Evolutionary conservation across 2,113 vertebrate genomes (phyloP).

Genomic region (Carlito syrichta): DNA sequence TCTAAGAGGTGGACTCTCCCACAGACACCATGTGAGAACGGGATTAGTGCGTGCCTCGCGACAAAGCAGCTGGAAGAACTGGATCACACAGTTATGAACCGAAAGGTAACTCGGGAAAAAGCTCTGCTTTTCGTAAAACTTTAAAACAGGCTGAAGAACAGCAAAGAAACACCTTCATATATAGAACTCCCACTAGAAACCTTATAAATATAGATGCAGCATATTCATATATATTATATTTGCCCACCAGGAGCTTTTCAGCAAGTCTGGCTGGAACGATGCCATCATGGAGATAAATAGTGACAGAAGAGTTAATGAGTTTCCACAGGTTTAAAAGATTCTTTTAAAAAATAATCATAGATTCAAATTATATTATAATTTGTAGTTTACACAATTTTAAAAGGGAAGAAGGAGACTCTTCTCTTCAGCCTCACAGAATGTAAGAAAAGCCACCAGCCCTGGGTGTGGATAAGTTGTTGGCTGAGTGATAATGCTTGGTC

Average conservation of each 20-base stretch:
- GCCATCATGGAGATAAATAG: slow-evolving; percentile 71
- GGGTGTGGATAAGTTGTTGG: slow-evolving; percentile 38
- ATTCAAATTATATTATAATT: slow-evolving; percentile 75
- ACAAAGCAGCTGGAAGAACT: slow-evolving; percentile 68
- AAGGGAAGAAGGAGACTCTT: slow-evolving; percentile 70
- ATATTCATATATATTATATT: slow-evolving; percentile 52
- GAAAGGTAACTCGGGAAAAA: slow-evolving; percentile 62
- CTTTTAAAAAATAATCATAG: slow-evolving; percentile 73
- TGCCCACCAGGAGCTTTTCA: slow-evolving; percentile 71
- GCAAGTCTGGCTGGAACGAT: slow-evolving; percentile 73
- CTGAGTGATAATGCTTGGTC: slow-evolving; percentile 74
- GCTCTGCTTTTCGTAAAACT: slow-evolving; percentile 43
- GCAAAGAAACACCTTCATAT: slow-evolving; percentile 51
- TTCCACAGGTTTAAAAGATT: slow-evolving; percentile 76
- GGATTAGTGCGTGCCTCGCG: slow-evolving; percentile 50
- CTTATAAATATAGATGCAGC: slow-evolving; percentile 66
- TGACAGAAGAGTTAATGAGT: slow-evolving; percentile 80
- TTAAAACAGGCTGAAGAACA: slow-evolving; percentile 54
- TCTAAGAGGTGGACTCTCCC: slow-evolving; percentile 52
- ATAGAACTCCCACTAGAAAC: slow-evolving; percentile 53
- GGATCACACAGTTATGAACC: slow-evolving; percentile 66
- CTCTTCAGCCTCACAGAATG: slow-evolving; percentile 51
- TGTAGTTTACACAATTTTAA: slow-evolving; percentile 73
- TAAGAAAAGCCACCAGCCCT: slow-evolving; percentile 64
- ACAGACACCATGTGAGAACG: slow-evolving; percentile 33